Conservation (phyloP, 2,797 vertebrate species). For the Ciconia nigra region DNA sequence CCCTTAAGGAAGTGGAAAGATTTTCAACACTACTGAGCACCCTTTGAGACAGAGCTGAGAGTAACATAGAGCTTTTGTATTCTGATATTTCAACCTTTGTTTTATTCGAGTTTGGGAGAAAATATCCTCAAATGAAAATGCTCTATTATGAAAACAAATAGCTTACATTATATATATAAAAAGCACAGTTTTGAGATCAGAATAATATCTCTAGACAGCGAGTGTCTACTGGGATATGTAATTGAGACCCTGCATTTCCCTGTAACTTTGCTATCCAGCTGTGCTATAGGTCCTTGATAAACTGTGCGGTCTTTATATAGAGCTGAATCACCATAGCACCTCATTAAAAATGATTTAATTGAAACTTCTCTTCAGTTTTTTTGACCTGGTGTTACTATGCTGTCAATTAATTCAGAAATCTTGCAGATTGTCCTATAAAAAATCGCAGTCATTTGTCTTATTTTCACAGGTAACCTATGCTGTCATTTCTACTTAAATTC, state of each 20-base stretch:
- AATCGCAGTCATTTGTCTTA: background rate
- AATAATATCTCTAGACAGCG: fast-evolving
- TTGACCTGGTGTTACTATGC: background rate
- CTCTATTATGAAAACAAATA: background rate
- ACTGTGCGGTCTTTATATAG: background rate
- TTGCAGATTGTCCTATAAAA: background rate
- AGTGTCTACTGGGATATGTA: background rate
- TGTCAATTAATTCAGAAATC: background rate
- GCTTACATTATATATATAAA: background rate
- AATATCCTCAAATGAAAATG: background rate
- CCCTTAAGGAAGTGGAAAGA: background rate
- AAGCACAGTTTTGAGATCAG: background rate
- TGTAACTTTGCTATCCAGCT: background rate
- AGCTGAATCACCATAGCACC: background rate
- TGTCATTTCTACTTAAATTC: background rate
- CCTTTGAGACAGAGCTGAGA: background rate
- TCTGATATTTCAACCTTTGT: background rate
- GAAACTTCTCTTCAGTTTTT: background rate
- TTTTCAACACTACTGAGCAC: background rate
- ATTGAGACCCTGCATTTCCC: background rate
- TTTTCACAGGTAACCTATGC: background rate
- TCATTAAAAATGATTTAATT: background rate
- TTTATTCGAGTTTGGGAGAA: background rate
- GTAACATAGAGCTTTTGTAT: background rate
- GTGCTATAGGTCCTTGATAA: background rate